Conservation (phyloP, 2,888 invertebrate species). For the Galeopsomyia nigrocyanea region DNA sequence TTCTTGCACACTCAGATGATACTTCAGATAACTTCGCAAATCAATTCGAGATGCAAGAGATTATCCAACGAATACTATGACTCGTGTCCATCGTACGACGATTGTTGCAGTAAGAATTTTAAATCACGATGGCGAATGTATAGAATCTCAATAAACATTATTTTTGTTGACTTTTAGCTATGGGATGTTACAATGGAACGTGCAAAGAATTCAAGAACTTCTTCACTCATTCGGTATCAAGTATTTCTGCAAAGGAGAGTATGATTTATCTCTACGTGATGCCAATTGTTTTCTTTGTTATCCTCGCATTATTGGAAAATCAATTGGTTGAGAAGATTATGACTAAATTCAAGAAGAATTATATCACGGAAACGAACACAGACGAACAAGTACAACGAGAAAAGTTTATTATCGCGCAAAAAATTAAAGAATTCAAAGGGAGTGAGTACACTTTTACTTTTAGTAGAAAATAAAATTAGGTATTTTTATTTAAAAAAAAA, state of each 20-base stretch:
- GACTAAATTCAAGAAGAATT: slow-evolving; percentile 45
- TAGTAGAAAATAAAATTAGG: too few species aligned
- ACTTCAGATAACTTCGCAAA: slow-evolving; percentile 55
- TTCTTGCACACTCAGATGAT: slow-evolving; percentile 61
- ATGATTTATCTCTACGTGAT: slow-evolving; percentile 56
- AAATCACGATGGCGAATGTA: slow-evolving; percentile 1
- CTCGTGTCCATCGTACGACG: slow-evolving; percentile 52
- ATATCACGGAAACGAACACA: slow-evolving; percentile 38
- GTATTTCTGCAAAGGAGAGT: slow-evolving; percentile 56
- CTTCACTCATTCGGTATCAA: too few species aligned
- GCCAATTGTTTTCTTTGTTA: slow-evolving; percentile 71
- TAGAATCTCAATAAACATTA: neutral
- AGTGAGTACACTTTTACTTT: too few species aligned
- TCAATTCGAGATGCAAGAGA: slow-evolving; percentile 62
- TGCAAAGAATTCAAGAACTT: too few species aligned
- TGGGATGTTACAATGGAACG: slow-evolving; percentile 26
- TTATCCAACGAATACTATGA: slow-evolving; percentile 55
- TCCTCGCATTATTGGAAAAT: slow-evolving; percentile 77
- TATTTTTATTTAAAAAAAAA: too few species aligned
- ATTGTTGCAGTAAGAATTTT: slow-evolving; percentile 59
- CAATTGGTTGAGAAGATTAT: slow-evolving; percentile 67
- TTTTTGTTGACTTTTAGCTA: neutral
- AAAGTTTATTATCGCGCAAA: slow-evolving; percentile 56
- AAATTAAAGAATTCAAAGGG: slow-evolving; percentile 29
- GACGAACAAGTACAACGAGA: slow-evolving; percentile 64